These are phyloP conservation scores for Dysdera silvatica DNA, from an alignment of 1,140 invertebrate species.

Conservation along the genomic window DNA sequence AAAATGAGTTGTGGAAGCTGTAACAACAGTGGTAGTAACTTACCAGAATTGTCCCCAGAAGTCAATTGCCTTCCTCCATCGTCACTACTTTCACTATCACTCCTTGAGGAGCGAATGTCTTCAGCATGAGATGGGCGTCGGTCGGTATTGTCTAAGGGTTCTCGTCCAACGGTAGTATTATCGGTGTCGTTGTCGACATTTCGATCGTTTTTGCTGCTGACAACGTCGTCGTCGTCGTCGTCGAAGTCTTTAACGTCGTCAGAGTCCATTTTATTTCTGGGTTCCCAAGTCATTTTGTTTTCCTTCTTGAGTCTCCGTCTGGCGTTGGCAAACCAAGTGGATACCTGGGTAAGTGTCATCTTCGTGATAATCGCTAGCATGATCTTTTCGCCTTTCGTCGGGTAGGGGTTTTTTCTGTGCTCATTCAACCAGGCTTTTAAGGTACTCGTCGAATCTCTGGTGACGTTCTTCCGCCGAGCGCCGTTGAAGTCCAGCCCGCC, in stretches of 20 bases:
- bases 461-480: slow-evolving; percentile 81
- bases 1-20: too few relatives aligned
- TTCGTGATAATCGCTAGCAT: slow-evolving; percentile 54
- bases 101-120: too few relatives aligned
- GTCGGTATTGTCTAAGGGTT: slow-evolving; percentile 2
- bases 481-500: slow-evolving; percentile 25
- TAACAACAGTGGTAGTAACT: too few relatives aligned
- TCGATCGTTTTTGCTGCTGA: background rate
- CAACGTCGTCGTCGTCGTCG: slow-evolving; percentile 31
- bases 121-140: too few relatives aligned
- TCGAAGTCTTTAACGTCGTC: slow-evolving; percentile 41
- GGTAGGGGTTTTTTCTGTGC: slow-evolving; percentile 72
- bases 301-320: slow-evolving; percentile 51
- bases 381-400: slow-evolving; percentile 55
- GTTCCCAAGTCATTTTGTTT: slow-evolving; percentile 54
- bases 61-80: slow-evolving; percentile 8
- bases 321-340: slow-evolving; percentile 57
- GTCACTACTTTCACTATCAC: slow-evolving; percentile 22
- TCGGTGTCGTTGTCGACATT: background rate
- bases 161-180: background rate
- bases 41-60: slow-evolving; percentile 15
- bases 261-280: slow-evolving; percentile 42
- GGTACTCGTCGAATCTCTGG: slow-evolving; percentile 91
- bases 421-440: slow-evolving; percentile 87
- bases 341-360: slow-evolving; percentile 56